Evolutionary conservation across 2,113 vertebrate genomes (phyloP).

Genomic region (Marmota monax): DNA sequence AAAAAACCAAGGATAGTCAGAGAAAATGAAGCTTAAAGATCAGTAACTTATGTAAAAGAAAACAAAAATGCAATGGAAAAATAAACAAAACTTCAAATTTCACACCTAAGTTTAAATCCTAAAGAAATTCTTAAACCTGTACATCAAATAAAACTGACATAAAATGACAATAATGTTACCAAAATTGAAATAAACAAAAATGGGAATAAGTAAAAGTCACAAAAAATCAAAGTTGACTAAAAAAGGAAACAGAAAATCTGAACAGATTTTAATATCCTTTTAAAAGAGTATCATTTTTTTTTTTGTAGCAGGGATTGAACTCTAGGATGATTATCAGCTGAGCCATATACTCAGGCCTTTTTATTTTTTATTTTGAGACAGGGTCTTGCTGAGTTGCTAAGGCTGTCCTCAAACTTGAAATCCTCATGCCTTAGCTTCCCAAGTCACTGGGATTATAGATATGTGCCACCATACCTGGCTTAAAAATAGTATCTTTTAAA

Average conservation of each 20-base stretch:
- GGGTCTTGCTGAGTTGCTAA: too few species aligned
- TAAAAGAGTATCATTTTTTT: not conserved
- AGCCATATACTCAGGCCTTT: too few species aligned
- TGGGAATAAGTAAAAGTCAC: not conserved
- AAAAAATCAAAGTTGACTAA: not conserved
- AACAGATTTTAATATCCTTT: not conserved
- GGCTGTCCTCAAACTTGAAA: too few species aligned
- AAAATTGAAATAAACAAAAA: constrained; percentile 15
- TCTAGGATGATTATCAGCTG: too few species aligned
- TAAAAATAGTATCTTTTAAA: not conserved
- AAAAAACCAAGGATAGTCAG: not conserved
- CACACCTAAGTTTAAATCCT: not conserved
- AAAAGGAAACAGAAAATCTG: not conserved
- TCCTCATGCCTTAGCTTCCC: too few species aligned
- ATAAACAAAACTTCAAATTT: too few species aligned
- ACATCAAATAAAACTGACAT: not conserved
- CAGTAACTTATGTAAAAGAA: too few species aligned
- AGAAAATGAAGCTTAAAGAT: not conserved
- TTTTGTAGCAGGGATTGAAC: too few species aligned
- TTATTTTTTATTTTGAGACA: too few species aligned
- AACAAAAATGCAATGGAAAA: too few species aligned
- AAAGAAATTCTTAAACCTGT: not conserved
- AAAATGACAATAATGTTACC: not conserved
- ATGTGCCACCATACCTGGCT: too few species aligned
- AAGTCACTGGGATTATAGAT: too few species aligned